phyloP scores from a whole-genome alignment of 2,797 vertebrate genomes.

The Alcedo quadribrachys region DNA sequence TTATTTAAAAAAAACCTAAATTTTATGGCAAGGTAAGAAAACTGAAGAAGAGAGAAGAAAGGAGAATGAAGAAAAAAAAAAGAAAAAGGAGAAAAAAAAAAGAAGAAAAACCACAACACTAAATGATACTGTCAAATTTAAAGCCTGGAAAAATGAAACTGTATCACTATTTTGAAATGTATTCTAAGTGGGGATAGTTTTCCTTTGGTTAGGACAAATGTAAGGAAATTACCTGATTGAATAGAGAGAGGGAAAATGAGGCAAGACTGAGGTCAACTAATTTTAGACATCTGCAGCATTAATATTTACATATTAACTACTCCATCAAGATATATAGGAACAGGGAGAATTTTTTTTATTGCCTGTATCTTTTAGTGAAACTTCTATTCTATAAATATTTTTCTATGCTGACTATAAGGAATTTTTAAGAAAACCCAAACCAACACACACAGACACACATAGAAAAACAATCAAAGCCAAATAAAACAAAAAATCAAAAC shows the following conservation, averaged over 20 bases:
- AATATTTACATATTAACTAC: slow-evolving; percentile 20
- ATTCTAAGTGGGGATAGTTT: background rate
- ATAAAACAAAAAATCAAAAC: too few species aligned
- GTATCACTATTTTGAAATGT: background rate
- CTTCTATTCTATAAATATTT: background rate
- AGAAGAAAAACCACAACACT: too few species aligned
- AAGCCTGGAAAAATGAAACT: background rate
- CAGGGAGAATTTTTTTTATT: background rate
- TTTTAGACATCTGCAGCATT: slow-evolving; percentile 19
- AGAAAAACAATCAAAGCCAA: too few species aligned
- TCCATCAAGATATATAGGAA: background rate
- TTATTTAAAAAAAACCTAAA: background rate
- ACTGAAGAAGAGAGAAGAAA: background rate
- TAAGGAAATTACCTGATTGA: background rate
- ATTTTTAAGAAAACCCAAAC: background rate
- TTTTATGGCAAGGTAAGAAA: background rate
- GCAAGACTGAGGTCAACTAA: background rate
- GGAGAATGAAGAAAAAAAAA: background rate
- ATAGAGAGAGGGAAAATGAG: background rate
- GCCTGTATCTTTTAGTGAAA: background rate
- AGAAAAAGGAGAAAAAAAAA: too few species aligned
- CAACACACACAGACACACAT: background rate
- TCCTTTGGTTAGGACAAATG: background rate
- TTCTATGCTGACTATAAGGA: background rate
- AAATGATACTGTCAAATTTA: background rate